These are phyloP conservation scores for Pseudochromis fuscus DNA, from an alignment of 2,797 vertebrate genomes.

Conservation along the genomic window DNA sequence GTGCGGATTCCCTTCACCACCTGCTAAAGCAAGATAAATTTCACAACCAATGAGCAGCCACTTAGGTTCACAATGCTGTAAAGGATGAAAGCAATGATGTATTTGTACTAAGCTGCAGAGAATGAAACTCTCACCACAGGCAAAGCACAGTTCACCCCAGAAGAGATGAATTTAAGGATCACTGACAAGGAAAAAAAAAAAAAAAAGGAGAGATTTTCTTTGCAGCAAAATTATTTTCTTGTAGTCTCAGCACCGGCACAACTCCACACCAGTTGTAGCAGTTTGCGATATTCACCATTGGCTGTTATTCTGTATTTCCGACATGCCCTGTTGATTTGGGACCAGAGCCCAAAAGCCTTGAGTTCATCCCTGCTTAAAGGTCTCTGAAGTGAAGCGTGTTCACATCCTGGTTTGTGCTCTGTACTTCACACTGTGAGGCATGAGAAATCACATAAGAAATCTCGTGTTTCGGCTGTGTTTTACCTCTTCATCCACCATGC, in stretches of 20 bases:
- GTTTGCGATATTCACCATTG: slow-evolving; percentile 45
- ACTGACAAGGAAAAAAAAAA: slow-evolving; percentile 16
- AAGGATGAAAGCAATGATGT: slow-evolving; percentile 71
- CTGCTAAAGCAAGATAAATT: slow-evolving; percentile 78
- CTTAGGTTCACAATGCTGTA: slow-evolving; percentile 64
- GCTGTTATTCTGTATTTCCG: slow-evolving; percentile 48
- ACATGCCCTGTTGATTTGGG: slow-evolving; percentile 51
- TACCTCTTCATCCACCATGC: slow-evolving; percentile 40
- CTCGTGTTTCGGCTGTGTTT: slow-evolving; percentile 41
- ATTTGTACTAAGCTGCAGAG: slow-evolving; percentile 56
- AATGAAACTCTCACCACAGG: slow-evolving; percentile 54
- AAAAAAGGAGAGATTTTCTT: slow-evolving; percentile 22
- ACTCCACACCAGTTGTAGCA: slow-evolving; percentile 12
- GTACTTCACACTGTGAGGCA: slow-evolving; percentile 52
- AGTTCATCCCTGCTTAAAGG: slow-evolving; percentile 54
- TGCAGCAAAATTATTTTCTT: slow-evolving; percentile 42
- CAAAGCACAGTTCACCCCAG: slow-evolving; percentile 52
- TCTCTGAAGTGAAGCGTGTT: slow-evolving; percentile 56
- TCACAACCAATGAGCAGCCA: slow-evolving; percentile 63
- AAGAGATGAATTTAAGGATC: slow-evolving; percentile 59
- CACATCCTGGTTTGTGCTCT: slow-evolving; percentile 33
- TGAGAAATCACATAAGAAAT: slow-evolving; percentile 50
- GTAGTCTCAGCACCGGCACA: slow-evolving; percentile 26
- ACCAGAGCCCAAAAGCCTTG: slow-evolving; percentile 37
- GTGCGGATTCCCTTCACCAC: slow-evolving; percentile 59